Conservation (phyloP, 2,113 vertebrate genomes). For the Cavia porcellus region DNA sequence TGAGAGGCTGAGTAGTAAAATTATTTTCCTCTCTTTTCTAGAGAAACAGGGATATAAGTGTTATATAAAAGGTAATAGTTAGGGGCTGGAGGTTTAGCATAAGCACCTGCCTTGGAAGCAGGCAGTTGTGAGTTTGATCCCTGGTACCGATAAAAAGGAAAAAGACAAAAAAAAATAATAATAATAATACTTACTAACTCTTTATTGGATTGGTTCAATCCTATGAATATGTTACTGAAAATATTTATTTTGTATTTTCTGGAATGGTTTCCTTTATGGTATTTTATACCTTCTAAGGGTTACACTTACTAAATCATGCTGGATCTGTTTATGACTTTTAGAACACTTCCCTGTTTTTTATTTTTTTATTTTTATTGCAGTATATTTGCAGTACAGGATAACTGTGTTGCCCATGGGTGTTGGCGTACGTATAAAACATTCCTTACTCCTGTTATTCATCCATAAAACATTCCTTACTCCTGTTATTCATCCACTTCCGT, state of each 20-base stretch:
- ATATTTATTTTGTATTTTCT: not conserved
- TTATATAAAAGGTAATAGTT: not conserved
- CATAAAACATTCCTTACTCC: not conserved
- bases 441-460: not conserved
- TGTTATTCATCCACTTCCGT: not conserved
- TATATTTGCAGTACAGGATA: not conserved
- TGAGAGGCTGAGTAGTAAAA: not conserved
- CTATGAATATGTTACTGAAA: conserved; percentile 11
- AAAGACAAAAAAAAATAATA: too few relatives aligned
- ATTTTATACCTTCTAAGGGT: not conserved
- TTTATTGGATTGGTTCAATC: not conserved
- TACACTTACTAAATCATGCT: not conserved
- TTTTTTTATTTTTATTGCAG: not conserved
- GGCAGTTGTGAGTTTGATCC: too few relatives aligned
- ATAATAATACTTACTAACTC: not conserved
- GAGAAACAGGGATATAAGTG: not conserved
- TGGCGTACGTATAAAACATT: not conserved
- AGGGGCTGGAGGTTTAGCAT: too few relatives aligned
- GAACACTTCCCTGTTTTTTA: not conserved
- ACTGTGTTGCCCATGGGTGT: not conserved
- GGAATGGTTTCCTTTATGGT: not conserved
- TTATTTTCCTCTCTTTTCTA: conserved; percentile 7
- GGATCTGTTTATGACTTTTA: not conserved
- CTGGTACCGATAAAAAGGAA: too few relatives aligned
- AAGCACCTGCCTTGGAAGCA: too few relatives aligned